Conservation (phyloP, 2,797 vertebrate genomes). For the Pteropus rufus region DNA sequence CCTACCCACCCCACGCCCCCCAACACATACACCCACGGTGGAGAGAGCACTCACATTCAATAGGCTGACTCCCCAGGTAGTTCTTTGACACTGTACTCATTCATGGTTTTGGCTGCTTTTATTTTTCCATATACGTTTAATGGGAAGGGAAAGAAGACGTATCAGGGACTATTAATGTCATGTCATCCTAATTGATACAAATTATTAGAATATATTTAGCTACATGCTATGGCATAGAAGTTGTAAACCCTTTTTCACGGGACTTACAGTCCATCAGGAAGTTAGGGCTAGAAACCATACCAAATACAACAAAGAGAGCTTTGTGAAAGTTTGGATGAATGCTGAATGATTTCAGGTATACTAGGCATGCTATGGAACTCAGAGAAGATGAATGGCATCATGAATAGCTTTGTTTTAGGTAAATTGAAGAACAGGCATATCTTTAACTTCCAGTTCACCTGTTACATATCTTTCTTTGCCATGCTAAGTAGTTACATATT, state of each 20-base stretch:
- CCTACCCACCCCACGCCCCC: too few relatives aligned
- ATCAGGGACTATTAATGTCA: neutral
- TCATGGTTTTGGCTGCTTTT: neutral
- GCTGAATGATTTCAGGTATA: neutral
- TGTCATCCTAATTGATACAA: neutral
- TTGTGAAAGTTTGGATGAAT: neutral
- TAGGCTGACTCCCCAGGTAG: neutral
- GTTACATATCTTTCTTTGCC: neutral
- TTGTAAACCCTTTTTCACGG: neutral
- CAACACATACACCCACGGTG: neutral
- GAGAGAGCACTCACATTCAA: neutral
- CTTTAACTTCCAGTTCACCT: neutral
- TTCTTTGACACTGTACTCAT: neutral
- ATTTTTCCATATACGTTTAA: neutral
- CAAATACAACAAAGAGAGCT: neutral
- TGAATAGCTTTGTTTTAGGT: neutral
- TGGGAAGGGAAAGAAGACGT: neutral
- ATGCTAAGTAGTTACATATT: neutral
- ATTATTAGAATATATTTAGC: neutral
- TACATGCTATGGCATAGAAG: neutral
- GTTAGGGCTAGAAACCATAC: neutral
- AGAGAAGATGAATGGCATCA: neutral
- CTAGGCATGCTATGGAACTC: neutral
- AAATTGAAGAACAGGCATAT: neutral
- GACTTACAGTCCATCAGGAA: neutral